A percentile compares a stretch with the other conserved stretches of the same genome.
phyloP scores from a whole-genome alignment of 2,888 invertebrate species.

The Drosophila sordidula region DNA sequence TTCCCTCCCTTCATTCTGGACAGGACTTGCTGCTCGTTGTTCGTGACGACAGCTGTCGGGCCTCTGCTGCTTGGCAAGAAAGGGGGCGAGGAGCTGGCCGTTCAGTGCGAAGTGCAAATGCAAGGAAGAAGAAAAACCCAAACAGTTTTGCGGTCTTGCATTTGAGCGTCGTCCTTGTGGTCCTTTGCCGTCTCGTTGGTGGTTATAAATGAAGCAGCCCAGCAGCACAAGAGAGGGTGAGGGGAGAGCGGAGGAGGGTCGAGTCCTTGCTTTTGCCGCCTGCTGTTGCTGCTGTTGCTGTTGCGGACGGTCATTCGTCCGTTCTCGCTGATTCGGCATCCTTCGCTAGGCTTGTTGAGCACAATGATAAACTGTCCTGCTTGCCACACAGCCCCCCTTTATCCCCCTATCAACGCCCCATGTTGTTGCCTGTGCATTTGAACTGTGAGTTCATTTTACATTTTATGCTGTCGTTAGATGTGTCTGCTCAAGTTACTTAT shows the following conservation, averaged over 20 bases:
- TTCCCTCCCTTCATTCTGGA: background rate
- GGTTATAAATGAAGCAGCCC: slow-evolving; percentile 62
- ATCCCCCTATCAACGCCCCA: background rate
- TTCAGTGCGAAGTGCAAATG: slow-evolving; percentile 57
- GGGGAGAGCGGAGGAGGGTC: background rate
- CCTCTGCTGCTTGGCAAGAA: slow-evolving; percentile 12
- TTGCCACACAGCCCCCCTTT: slow-evolving; percentile 1
- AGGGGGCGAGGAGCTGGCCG: background rate
- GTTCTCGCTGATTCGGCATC: slow-evolving; percentile 60
- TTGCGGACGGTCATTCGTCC: slow-evolving; percentile 49
- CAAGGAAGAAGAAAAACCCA: slow-evolving; percentile 62
- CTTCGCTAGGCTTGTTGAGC: slow-evolving; percentile 57
- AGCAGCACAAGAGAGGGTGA: slow-evolving; percentile 14
- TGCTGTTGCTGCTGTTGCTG: background rate
- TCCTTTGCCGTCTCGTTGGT: slow-evolving; percentile 63
- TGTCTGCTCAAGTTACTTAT: slow-evolving; percentile 45
- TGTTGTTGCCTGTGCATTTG: slow-evolving; percentile 22
- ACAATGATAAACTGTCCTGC: slow-evolving; percentile 71
- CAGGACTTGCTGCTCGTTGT: slow-evolving; percentile 34
- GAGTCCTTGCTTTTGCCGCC: background rate
- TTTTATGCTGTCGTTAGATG: slow-evolving; percentile 61
- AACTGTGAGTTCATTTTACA: slow-evolving; percentile 52
- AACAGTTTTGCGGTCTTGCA: slow-evolving; percentile 78
- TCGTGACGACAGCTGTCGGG: slow-evolving; percentile 71
- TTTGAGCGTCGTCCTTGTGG: slow-evolving; percentile 56